These are phyloP conservation scores for Eremophila alpestris DNA, from an alignment of 2,797 vertebrate genomes.

Conservation along the genomic window DNA sequence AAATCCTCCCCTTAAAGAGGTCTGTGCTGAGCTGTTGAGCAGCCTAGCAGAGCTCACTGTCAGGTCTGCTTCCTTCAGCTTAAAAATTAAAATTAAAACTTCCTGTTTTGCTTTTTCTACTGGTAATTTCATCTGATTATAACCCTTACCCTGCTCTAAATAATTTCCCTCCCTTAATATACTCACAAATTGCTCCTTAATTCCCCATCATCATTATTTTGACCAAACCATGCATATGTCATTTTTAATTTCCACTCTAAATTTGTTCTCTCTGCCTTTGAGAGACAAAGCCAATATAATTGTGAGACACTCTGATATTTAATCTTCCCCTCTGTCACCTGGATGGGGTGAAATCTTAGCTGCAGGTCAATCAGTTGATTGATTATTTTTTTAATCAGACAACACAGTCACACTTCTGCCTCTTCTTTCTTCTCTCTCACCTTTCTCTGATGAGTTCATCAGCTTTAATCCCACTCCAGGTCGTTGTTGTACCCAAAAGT, in stretches of 20 bases:
- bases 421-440: background rate
- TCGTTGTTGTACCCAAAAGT: background rate
- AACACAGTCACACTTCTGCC: background rate
- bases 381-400: background rate
- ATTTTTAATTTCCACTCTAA: background rate
- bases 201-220: background rate
- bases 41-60: background rate
- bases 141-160: background rate
- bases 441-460: background rate
- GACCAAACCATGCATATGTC: background rate
- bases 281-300: background rate
- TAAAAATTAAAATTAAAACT: background rate
- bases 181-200: background rate
- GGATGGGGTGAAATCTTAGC: background rate
- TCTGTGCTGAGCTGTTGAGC: background rate
- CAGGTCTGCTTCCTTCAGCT: background rate
- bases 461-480: background rate
- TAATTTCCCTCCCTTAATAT: background rate
- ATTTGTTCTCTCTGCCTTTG: background rate
- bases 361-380: background rate
- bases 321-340: background rate
- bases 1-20: background rate
- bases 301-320: background rate
- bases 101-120: background rate
- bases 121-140: background rate